Evolutionary conservation across 2,797 vertebrate species (phyloP).

Genomic region (Danio jaintianensis): DNA sequence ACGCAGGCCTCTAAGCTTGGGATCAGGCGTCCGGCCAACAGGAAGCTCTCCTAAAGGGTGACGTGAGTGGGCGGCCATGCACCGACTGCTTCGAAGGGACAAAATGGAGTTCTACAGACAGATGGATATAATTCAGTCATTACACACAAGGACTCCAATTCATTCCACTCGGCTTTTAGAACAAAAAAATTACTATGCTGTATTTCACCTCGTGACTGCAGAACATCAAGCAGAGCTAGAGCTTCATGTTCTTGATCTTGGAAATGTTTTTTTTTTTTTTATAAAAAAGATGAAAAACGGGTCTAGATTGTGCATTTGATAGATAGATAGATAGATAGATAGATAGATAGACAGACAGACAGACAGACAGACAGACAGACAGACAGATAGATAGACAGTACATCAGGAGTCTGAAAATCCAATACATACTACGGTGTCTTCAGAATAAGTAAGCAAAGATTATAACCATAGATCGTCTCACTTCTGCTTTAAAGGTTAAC

Average conservation of each 20-base stretch:
- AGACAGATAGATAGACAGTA: no score
- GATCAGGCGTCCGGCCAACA: constrained; percentile 52
- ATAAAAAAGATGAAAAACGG: neutral
- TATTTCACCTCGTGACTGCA: constrained; percentile 23
- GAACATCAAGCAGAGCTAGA: constrained; percentile 4
- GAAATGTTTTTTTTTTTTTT: neutral
- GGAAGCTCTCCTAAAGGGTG: constrained; percentile 60
- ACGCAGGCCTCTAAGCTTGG: constrained; percentile 47
- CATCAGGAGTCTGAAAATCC: neutral
- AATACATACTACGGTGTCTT: neutral
- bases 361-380: no score
- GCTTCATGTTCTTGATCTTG: neutral
- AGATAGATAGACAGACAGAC: no score
- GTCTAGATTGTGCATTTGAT: neutral
- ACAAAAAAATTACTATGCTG: constrained; percentile 32
- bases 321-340: no score
- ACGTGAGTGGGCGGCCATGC: constrained; percentile 55
- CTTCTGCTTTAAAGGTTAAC: constrained; percentile 24
- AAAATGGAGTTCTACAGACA: constrained; percentile 58
- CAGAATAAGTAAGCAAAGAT: neutral
- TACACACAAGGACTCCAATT: constrained; percentile 12
- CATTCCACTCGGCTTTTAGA: constrained; percentile 30
- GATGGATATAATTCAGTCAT: constrained; percentile 50
- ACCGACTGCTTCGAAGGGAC: constrained; percentile 52
- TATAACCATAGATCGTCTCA: neutral